Evolutionary conservation across 2,113 vertebrate genomes (phyloP), one percentile per base, ranked within the genome.

Genomic region (Phrynocephalus versicolor): DNA sequence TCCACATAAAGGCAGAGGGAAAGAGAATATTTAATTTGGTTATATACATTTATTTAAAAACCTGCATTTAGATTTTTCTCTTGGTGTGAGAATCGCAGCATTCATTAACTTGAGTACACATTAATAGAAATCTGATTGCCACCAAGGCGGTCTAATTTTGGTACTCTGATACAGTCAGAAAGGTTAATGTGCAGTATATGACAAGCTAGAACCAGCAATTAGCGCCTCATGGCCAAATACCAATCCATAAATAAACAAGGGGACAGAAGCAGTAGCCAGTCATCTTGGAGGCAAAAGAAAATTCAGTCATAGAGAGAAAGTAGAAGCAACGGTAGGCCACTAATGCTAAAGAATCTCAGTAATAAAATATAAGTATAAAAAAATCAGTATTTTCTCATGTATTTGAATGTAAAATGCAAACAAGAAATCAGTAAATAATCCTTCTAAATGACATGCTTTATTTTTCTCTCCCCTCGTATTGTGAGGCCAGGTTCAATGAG

Each of bases 1-100:
- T 86, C 76, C 84, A 87, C 81, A 85, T 75, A 67, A 85, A 14
- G 35, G 14, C 58, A 87, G 41, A 83, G 2, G 25, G 37, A 87
- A 55, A 88, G 67, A 86, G 75, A 80, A 82, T 0, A 18, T 39
- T 6, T 83, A 86, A 72, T 60, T 83, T 23, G 73, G 25, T 65
- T 71, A 65, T 4, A 19, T 33, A 51, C 8, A 73, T 73, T 70
- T 51, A 6, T 45, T 45, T 62, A 37, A 33, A 18, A 30, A 80
- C 3, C 23, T 45, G 14, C 6, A 64, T 84, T 65, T 76, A 75
- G 58, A 76, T 33, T 35, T 84, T 51, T 65, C 30, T 76, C 39
- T 84, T 35, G 58, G 51, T 27, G 30, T 25, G 5, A 65, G 27
- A 75, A 70, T 77, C 16, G 39, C 41, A 84, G 35, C 62, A 76